phyloP scores from a whole-genome alignment of 2,797 vertebrate genomes.

The Tapera naevia region DNA sequence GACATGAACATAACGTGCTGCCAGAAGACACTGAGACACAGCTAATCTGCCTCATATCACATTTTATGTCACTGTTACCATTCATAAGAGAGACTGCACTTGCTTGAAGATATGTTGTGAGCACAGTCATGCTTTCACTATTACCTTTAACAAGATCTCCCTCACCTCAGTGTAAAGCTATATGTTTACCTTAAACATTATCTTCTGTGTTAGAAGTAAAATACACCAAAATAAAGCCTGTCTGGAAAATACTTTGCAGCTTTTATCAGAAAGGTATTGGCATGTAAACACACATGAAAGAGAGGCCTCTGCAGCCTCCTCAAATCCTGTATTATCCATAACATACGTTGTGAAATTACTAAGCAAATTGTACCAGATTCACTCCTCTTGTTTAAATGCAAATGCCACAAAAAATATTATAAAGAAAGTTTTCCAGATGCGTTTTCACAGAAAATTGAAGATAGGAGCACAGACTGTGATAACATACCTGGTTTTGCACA shows the following conservation, averaged over 20 bases:
- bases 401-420: background rate
- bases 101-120: background rate
- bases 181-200: background rate
- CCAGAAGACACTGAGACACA: slow-evolving; percentile 12
- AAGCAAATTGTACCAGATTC: background rate
- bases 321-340: background rate
- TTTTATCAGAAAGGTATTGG: background rate
- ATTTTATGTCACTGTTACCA: slow-evolving; percentile 37
- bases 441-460: background rate
- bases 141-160: background rate
- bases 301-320: background rate
- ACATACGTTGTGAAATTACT: background rate
- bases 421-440: background rate
- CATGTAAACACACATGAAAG: background rate
- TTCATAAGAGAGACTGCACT: slow-evolving; percentile 1
- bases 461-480: background rate
- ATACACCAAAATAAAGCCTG: background rate
- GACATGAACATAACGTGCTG: slow-evolving; percentile 65
- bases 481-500: background rate
- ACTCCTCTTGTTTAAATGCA: background rate
- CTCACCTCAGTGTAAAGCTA: background rate
- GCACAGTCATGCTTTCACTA: background rate
- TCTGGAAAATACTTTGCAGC: background rate
- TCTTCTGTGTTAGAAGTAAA: background rate
- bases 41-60: slow-evolving; percentile 35